These are phyloP conservation scores for Polyommatus iphigenia DNA, from an alignment of 2,888 invertebrate species.

Conservation along the genomic window DNA sequence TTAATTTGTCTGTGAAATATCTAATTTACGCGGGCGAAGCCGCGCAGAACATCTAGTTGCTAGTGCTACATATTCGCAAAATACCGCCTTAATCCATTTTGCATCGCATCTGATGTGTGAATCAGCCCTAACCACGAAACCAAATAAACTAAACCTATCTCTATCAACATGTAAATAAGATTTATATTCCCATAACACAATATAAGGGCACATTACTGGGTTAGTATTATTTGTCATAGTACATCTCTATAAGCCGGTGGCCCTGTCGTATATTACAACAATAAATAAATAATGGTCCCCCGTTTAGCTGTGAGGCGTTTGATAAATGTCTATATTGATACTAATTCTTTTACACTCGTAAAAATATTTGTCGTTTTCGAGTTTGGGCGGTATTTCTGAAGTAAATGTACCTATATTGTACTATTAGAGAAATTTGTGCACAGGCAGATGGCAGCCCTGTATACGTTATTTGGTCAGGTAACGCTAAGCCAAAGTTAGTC, in stretches of 20 bases:
- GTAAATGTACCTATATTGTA: not conserved
- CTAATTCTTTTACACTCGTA: conserved; percentile 21
- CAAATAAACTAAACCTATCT: not conserved
- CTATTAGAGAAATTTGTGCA: not conserved
- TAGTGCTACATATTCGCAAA: no score
- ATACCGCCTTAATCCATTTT: no score
- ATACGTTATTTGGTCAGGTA: no score
- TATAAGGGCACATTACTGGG: conserved; percentile 38
- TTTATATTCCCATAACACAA: conserved; percentile 34
- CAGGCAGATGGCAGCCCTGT: not conserved
- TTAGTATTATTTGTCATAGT: conserved; percentile 46
- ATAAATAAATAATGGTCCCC: conserved; percentile 56
- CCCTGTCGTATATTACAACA: conserved; percentile 56
- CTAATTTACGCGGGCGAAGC: no score
- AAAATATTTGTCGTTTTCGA: not conserved
- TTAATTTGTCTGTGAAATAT: no score
- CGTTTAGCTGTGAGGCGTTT: conserved; percentile 49
- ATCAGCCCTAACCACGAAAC: not conserved
- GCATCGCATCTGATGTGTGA: not conserved
- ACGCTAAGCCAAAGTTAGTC: no score
- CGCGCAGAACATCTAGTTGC: no score
- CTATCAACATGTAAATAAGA: conserved; percentile 32
- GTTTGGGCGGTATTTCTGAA: not conserved
- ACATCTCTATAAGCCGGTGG: conserved; percentile 65
- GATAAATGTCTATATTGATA: conserved; percentile 27